Base-by-base conservation (phyloP, 1,140 invertebrate genomes). In the Dreissena polymorpha region DNA sequence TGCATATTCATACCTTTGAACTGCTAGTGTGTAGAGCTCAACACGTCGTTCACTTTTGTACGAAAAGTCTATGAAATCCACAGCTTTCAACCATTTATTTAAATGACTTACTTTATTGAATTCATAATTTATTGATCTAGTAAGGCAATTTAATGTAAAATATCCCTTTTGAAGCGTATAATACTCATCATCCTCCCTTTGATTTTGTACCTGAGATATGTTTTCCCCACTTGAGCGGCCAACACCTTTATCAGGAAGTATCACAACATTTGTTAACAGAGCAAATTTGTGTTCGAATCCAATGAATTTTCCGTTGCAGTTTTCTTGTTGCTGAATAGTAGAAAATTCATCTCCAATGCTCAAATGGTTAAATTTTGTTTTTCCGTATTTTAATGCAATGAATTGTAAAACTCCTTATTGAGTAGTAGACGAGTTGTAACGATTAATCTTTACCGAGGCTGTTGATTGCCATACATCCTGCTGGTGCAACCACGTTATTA, bases 1-100 rank as follows among this genome's bases (percentile, higher is more conserved):
- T 10, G 86, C 91, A 80, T 92, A 92, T 69, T 92, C 91, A 79
- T 91, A 91, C 25, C 91, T 74, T 63, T 78, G 63, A 3, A 90
- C 68, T 23, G 89, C 89, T 21, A 90, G 77, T 6, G 88, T 86
- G 39, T 85, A 83, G 12, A 73, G 65, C 0, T 18, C n/a, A n/a
- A 86, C 67, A 25, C 7, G 64, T 6, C 7, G 12, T 1, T n/a
- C 10, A 16, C 16, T 53, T 3, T 10, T 83, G 65, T 2, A 51
- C 21, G n/a, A 60, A n/a, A 14, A 25, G 72, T 18, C 84, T 63
- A 49, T n/a, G 8, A 23, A 73, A 50, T 27, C 25, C 79, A 74
- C 53, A 13, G 53, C 78, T 71, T 60, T 39, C n/a, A 79, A 70
- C 87, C 88, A 90, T 13, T 81, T 13, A 13, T 69, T 85, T 29